Conservation (phyloP, 1,140 invertebrate species). For the Antheraea mylitta region DNA sequence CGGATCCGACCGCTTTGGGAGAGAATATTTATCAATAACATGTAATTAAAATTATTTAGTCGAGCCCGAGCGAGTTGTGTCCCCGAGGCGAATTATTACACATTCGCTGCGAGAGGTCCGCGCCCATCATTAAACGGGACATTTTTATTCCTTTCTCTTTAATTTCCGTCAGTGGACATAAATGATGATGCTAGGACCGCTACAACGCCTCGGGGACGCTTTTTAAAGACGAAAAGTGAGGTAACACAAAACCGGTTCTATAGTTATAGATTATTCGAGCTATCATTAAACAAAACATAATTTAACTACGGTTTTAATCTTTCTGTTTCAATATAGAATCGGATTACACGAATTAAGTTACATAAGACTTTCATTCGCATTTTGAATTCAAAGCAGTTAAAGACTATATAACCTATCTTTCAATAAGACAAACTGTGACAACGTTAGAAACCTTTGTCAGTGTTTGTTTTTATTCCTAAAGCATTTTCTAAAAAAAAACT, state of each 20-base stretch:
- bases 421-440: too few relatives aligned
- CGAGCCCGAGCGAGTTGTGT: conserved; percentile 35
- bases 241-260: not conserved
- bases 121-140: conserved; percentile 63
- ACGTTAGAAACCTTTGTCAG: too few relatives aligned
- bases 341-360: not conserved
- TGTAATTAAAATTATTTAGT: conserved; percentile 78
- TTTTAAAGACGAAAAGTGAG: conserved; percentile 18
- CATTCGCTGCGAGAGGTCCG: conserved; percentile 66
- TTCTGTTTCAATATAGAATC: not conserved
- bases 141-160: conserved; percentile 73
- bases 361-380: not conserved
- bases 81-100: conserved; percentile 70
- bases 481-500: too few relatives aligned
- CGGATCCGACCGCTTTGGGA: conserved; percentile 59
- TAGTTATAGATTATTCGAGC: not conserved
- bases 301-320: not conserved
- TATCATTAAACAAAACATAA: not conserved
- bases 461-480: too few relatives aligned
- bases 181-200: conserved; percentile 61
- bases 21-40: conserved; percentile 73
- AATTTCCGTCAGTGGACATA: conserved; percentile 71
- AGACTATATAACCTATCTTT: not conserved
- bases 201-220: conserved; percentile 50
- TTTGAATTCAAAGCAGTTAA: not conserved